Conservation (phyloP, 1,140 invertebrate species). For the Megalopta genalis region DNA sequence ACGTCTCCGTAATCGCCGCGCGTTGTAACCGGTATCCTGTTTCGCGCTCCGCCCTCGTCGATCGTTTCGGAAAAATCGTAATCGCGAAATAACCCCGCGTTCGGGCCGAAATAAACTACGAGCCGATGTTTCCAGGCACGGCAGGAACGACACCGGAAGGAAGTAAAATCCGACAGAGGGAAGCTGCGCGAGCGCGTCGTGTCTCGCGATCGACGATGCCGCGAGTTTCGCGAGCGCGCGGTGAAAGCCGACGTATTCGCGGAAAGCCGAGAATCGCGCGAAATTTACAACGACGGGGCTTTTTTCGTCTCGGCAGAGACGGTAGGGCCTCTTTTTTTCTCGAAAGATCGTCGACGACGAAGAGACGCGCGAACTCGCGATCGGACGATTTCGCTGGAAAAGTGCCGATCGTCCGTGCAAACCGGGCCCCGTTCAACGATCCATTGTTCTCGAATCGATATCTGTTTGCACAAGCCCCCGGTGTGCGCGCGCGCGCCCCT, state of each 20-base stretch:
- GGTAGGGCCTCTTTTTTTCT: conserved; percentile 16
- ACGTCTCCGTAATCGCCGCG: too few relatives aligned
- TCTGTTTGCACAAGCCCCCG: conserved; percentile 8
- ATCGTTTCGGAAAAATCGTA: too few relatives aligned
- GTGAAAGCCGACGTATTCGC: conserved; percentile 46
- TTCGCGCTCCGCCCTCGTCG: too few relatives aligned
- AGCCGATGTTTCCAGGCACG: too few relatives aligned
- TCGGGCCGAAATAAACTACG: too few relatives aligned
- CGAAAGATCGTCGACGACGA: conserved; percentile 23
- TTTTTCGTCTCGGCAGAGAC: conserved; percentile 15
- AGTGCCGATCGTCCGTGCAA: conserved; percentile 42
- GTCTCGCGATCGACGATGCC: conserved; percentile 1
- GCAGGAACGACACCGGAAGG: too few relatives aligned
- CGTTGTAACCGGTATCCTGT: too few relatives aligned
- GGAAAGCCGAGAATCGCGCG: conserved; percentile 39
- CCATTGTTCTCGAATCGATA: conserved; percentile 45
- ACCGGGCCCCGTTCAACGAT: conserved; percentile 1
- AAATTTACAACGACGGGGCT: conserved; percentile 38
- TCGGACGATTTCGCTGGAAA: conserved; percentile 2
- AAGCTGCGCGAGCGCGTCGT: conserved; percentile 27
- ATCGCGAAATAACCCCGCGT: too few relatives aligned
- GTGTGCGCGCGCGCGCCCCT: background rate
- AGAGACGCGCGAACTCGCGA: background rate
- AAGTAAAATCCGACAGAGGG: too few relatives aligned
- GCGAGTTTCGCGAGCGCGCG: conserved; percentile 13